These are phyloP conservation scores for Propsilocerus akamusi DNA, from an alignment of 1,140 invertebrate species.

Conservation along the genomic window DNA sequence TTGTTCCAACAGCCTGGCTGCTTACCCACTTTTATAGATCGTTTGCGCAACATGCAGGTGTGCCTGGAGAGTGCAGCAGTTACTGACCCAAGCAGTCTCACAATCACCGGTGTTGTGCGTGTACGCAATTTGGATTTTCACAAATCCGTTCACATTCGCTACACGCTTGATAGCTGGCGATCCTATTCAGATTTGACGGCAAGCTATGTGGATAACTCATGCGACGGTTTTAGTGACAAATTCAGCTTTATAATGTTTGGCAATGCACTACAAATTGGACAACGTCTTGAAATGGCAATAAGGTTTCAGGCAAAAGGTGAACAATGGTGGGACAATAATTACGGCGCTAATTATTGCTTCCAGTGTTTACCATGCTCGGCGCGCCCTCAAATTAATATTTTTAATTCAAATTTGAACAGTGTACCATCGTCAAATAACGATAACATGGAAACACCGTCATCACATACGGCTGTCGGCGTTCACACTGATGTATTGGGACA, in stretches of 20 bases:
- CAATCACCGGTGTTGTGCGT: conserved; percentile 68
- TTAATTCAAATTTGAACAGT: conserved; percentile 10
- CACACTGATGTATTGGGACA: neutral
- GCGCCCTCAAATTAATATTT: neutral
- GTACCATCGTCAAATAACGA: neutral
- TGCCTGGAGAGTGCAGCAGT: conserved; percentile 71
- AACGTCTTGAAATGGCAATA: conserved; percentile 61
- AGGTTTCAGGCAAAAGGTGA: conserved; percentile 63
- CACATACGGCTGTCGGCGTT: too few species aligned
- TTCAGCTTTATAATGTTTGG: conserved; percentile 63
- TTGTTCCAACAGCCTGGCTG: conserved; percentile 70
- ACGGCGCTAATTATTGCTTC: conserved; percentile 67
- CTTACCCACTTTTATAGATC: conserved; percentile 55
- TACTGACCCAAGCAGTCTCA: conserved; percentile 44
- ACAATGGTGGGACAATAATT: conserved; percentile 84
- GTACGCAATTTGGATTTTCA: conserved; percentile 83
- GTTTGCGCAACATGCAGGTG: conserved; percentile 48
- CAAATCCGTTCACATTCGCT: conserved; percentile 75
- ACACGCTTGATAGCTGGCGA: conserved; percentile 71
- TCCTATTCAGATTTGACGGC: conserved; percentile 65
- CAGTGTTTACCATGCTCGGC: conserved; percentile 44
- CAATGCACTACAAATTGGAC: conserved; percentile 48
- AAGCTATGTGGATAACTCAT: conserved; percentile 69
- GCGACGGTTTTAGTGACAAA: conserved; percentile 82
- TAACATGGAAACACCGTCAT: neutral